phyloP scores from a whole-genome alignment of 2,888 invertebrate species.

The Parnassius glacialis region DNA sequence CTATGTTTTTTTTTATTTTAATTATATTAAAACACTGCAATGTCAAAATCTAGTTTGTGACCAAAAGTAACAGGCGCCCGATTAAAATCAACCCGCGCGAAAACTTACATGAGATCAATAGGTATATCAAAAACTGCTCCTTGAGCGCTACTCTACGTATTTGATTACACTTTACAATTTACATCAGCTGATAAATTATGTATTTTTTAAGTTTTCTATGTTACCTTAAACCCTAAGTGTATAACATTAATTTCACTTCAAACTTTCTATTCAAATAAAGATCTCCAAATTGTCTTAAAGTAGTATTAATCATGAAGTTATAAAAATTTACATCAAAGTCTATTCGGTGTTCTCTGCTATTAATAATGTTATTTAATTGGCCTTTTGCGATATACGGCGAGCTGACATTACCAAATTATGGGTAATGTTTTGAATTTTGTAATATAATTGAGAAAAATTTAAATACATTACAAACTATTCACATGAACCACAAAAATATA shows the following conservation, averaged over 20 bases:
- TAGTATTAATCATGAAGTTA: background rate
- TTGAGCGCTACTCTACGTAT: slow-evolving; percentile 46
- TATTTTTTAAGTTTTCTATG: slow-evolving; percentile 34
- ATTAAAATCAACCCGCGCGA: slow-evolving; percentile 4
- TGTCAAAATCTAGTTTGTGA: slow-evolving; percentile 7
- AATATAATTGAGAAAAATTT: slow-evolving; percentile 7
- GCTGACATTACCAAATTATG: background rate
- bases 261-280: slow-evolving; percentile 11
- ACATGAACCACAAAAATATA: slow-evolving; percentile 26
- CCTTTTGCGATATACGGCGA: background rate
- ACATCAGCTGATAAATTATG: slow-evolving; percentile 38
- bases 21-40: background rate
- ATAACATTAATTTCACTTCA: background rate
- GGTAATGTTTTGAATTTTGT: background rate
- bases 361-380: background rate
- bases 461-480: slow-evolving; percentile 10
- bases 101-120: slow-evolving; percentile 61
- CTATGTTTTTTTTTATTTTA: background rate
- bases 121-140: slow-evolving; percentile 52
- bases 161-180: slow-evolving; percentile 48
- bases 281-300: slow-evolving; percentile 14
- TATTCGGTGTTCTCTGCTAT: slow-evolving; percentile 2
- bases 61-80: slow-evolving; percentile 2
- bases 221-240: slow-evolving; percentile 32
- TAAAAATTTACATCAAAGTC: slow-evolving; percentile 10